These are phyloP conservation scores for Bombus sibiricus DNA, from an alignment of 1,140 invertebrate genomes.

Conservation along the genomic window DNA sequence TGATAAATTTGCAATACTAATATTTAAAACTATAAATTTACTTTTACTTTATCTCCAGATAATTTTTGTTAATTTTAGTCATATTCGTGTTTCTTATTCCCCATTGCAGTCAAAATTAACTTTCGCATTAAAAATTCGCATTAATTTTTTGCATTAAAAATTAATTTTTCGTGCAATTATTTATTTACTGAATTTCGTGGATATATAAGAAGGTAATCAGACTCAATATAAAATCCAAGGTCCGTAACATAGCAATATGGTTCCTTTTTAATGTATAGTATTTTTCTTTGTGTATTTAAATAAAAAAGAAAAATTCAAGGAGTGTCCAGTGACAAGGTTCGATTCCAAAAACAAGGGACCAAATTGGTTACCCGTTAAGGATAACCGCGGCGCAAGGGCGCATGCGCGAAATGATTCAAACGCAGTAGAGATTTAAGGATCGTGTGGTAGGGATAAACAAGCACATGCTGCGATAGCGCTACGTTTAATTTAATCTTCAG, in stretches of 20 bases:
- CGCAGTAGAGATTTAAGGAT: constrained; percentile 1
- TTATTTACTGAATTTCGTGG: neutral
- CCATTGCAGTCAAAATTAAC: too few relatives aligned
- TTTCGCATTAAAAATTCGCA: too few relatives aligned
- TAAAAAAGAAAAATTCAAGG: neutral
- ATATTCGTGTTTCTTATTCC: too few relatives aligned
- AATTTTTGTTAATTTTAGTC: neutral
- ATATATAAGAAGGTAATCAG: neutral
- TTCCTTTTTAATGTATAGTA: neutral
- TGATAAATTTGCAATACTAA: neutral
- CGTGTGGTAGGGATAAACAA: constrained; percentile 6
- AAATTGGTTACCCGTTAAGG: neutral
- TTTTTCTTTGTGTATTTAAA: neutral
- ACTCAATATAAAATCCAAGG: neutral
- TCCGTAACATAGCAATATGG: neutral
- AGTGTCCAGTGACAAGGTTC: neutral
- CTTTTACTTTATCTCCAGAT: neutral
- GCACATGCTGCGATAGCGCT: constrained; percentile 37
- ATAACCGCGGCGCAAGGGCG: neutral
- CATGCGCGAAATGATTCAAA: constrained; percentile 31
- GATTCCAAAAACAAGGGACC: neutral
- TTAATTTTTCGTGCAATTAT: neutral
- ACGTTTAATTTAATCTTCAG: constrained; percentile 46
- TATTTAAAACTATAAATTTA: neutral
- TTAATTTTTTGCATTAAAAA: neutral